Evolutionary conservation across 2,797 vertebrate species (phyloP).

Genomic region (Sphaeramia orbicularis): DNA sequence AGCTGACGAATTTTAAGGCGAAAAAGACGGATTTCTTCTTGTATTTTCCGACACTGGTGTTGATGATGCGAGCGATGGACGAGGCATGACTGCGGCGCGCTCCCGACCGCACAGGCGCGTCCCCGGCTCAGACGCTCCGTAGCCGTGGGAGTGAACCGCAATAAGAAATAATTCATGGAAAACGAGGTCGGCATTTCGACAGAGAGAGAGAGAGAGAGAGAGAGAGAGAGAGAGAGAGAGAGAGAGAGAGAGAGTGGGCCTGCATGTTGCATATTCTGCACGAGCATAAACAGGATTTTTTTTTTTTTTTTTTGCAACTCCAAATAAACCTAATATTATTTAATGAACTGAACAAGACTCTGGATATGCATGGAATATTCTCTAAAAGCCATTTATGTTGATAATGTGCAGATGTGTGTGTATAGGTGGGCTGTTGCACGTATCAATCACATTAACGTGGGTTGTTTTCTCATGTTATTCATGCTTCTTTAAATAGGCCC

Average conservation of each 20-base stretch:
- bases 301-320: too few species aligned
- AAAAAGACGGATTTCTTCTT: constrained; percentile 31
- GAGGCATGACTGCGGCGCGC: constrained; percentile 77
- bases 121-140: constrained; percentile 64
- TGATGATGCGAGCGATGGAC: constrained; percentile 52
- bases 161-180: constrained; percentile 79
- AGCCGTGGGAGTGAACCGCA: constrained; percentile 76
- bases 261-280: constrained; percentile 24
- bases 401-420: constrained; percentile 4
- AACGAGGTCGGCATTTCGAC: constrained; percentile 54
- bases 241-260: too few species aligned
- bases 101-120: constrained; percentile 62
- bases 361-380: too few species aligned
- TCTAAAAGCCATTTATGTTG: neutral
- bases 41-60: constrained; percentile 37
- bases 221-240: too few species aligned
- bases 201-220: neutral
- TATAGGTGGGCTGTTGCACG: neutral
- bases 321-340: too few species aligned
- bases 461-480: constrained; percentile 48
- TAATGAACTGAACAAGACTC: too few species aligned
- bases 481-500: constrained; percentile 58
- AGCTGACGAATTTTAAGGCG: neutral
- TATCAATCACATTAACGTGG: constrained; percentile 26
- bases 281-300: neutral